Conservation (phyloP, 1,140 invertebrate species). For the Drosophila pruinosa region DNA sequence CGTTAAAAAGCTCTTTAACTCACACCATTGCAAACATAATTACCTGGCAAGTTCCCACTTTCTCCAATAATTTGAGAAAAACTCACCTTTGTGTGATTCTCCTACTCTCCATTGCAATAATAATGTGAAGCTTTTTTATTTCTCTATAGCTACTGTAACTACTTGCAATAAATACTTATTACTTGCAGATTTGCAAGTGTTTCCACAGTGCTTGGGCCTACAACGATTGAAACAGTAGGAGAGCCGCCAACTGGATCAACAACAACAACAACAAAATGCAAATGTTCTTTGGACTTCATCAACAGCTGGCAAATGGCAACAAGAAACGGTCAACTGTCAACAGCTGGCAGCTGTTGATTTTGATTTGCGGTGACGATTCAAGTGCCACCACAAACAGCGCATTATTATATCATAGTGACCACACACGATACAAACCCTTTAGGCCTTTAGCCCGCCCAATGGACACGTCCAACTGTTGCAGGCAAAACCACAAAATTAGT, state of each 20-base stretch:
- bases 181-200: background rate
- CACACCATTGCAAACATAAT: background rate
- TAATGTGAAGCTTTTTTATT: no score
- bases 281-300: slow-evolving; percentile 52
- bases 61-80: background rate
- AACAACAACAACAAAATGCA: slow-evolving; percentile 45
- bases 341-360: slow-evolving; percentile 53
- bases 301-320: slow-evolving; percentile 7
- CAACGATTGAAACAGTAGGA: background rate
- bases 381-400: slow-evolving; percentile 60
- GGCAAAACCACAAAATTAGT: slow-evolving; percentile 73
- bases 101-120: no score
- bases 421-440: background rate
- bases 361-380: slow-evolving; percentile 67
- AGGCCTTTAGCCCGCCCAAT: background rate
- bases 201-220: slow-evolving; percentile 40
- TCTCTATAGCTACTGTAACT: background rate
- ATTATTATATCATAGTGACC: slow-evolving; percentile 59
- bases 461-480: slow-evolving; percentile 58
- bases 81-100: background rate
- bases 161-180: background rate
- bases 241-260: background rate
- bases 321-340: background rate
- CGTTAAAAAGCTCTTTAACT: background rate
- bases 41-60: background rate